Base-by-base conservation (phyloP, 2,113 vertebrate genomes). In the Oreotrochilus melanogaster region DNA sequence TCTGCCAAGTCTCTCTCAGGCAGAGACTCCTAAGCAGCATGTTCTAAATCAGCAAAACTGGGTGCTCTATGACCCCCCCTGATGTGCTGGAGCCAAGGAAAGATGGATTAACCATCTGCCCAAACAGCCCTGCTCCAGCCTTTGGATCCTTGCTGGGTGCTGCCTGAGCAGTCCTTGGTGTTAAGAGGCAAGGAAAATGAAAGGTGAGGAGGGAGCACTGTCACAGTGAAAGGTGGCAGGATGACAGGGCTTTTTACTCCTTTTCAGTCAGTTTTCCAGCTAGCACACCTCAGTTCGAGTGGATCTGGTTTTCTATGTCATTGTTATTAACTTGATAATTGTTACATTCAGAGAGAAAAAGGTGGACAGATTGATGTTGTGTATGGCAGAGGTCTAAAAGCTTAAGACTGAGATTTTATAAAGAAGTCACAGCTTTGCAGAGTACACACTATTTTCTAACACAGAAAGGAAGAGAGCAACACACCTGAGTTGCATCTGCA, bases 31-130 rank as follows among this genome's bases (percentile, higher is more conserved):
- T 4, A 22, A 56, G 76, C 76, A 72, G 71, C 57, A 24, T 4
- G 35, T 51, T 89, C 80, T 82, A 73, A 74, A 58, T 56, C 94
- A 89, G 88, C 93, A 62, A 3, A 86, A 69, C 47, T 48, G 69
- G 51, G 78, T 3, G 23, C 60, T 31, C 24, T 73, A 76, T 66
- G 76, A 50, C 51, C 18, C 58, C 61, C 61, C 9, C 14, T 51
- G 8, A 4, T 4, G 31, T 1, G 22, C 75, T 65, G 81, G 56
- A 81, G 75, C 50, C 11, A 70, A 23, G 31, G 74, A 58, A 71
- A 83, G n/a, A 60, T n/a, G 86, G 78, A 95, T 86, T 86, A 89
- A 69, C 79, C 62, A 80, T 25, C 88, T 61, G 72, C 80, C 65
- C 87, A 56, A 91, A 89, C 31, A 27, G 24, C 79, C 86, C 88